phyloP scores from a whole-genome alignment of 1,140 invertebrate species.

The Chrysoperla carnea region DNA sequence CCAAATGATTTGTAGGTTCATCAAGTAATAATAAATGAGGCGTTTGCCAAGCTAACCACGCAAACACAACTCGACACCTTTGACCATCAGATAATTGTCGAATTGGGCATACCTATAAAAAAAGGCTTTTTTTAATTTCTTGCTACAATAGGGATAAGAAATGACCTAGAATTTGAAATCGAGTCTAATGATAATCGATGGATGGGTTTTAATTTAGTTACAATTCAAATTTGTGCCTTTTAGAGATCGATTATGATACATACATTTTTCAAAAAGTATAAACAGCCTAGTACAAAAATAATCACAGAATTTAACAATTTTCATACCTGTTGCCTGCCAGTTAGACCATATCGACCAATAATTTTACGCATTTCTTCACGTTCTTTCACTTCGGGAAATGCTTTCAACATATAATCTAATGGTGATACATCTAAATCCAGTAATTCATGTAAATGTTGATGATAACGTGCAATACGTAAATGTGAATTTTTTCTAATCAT shows the following conservation, averaged over 20 bases:
- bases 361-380: slow-evolving; percentile 98
- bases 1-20: slow-evolving; percentile 98
- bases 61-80: slow-evolving; percentile 95
- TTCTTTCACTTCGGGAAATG: slow-evolving; percentile 95
- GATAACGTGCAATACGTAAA: slow-evolving; percentile 91
- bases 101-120: slow-evolving; percentile 77
- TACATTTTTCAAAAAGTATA: too few relatives aligned
- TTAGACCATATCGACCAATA: slow-evolving; percentile 92
- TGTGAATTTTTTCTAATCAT: slow-evolving; percentile 98
- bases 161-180: too few relatives aligned
- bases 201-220: too few relatives aligned
- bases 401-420: slow-evolving; percentile 95
- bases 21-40: slow-evolving; percentile 89
- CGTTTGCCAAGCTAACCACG: slow-evolving; percentile 88
- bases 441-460: slow-evolving; percentile 96
- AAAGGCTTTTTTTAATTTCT: background rate
- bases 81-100: slow-evolving; percentile 96
- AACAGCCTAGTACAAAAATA: too few relatives aligned
- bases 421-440: slow-evolving; percentile 89
- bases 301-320: background rate
- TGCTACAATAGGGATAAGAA: background rate
- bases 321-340: slow-evolving; percentile 82
- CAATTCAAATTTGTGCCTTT: too few relatives aligned
- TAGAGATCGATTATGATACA: too few relatives aligned
- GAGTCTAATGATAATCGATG: too few relatives aligned